Percentiles rank a stretch among this genome's conserved stretches.
Conservation (phyloP, 2,113 vertebrate genomes). For the Argyrosomus japonicus region DNA sequence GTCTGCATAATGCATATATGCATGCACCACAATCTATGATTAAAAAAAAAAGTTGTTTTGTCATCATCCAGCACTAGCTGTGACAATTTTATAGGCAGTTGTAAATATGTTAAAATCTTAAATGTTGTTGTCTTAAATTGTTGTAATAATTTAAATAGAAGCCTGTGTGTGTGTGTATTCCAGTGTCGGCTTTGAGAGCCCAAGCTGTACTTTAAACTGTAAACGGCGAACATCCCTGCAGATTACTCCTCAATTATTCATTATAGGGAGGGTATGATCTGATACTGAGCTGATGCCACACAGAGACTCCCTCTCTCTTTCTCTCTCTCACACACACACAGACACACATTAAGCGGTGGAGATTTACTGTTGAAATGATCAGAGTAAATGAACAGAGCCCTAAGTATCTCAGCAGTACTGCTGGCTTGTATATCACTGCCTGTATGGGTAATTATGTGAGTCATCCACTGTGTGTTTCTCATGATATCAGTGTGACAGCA, state of each 20-base stretch:
- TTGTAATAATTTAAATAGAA: background rate
- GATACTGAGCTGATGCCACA: slow-evolving; percentile 7
- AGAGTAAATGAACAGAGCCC: background rate
- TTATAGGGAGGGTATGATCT: slow-evolving; percentile 34
- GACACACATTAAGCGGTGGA: background rate
- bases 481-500: background rate
- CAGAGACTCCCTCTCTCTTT: background rate
- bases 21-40: background rate
- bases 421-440: slow-evolving; percentile 1
- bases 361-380: slow-evolving; percentile 31
- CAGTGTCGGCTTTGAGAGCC: background rate
- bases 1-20: background rate
- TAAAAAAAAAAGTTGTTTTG: background rate
- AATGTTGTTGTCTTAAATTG: background rate
- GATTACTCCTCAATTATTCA: slow-evolving; percentile 59
- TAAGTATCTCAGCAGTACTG: background rate
- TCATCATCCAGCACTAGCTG: background rate
- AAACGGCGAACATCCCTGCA: slow-evolving; percentile 15
- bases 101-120: background rate
- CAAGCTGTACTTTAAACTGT: background rate
- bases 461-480: background rate
- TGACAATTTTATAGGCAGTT: background rate
- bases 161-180: background rate
- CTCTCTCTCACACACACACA: background rate
- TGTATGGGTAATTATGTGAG: slow-evolving; percentile 12